These are phyloP conservation scores for Oreotrochilus melanogaster DNA, from an alignment of 2,113 vertebrate genomes.

Conservation along the genomic window DNA sequence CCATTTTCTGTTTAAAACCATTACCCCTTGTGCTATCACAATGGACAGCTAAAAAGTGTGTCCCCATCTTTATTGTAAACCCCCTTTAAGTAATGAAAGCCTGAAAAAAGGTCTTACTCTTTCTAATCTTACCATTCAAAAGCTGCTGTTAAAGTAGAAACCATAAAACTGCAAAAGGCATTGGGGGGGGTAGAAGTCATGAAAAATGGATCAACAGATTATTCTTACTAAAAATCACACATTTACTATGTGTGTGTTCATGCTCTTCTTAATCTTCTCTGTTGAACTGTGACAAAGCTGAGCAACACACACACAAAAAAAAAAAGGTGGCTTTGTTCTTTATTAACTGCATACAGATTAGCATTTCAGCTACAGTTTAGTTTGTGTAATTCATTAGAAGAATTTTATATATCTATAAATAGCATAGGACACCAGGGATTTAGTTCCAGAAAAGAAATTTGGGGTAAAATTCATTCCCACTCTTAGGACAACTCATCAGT, in stretches of 20 bases:
- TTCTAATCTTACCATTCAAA: neutral
- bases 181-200: neutral
- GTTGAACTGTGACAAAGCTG: neutral
- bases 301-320: neutral
- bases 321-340: neutral
- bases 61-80: too few relatives aligned
- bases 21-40: neutral
- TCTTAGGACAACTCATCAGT: neutral
- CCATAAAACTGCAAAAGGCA: neutral
- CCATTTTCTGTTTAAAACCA: neutral
- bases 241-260: fast-evolving
- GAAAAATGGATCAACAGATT: neutral
- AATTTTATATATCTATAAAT: neutral
- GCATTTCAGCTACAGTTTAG: neutral
- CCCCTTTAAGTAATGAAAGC: neutral
- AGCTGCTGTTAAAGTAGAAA: neutral
- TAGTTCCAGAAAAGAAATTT: neutral
- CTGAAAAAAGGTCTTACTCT: neutral
- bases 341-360: neutral
- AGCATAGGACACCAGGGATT: neutral
- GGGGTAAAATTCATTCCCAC: neutral
- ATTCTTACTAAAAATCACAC: neutral
- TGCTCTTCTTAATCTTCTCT: neutral
- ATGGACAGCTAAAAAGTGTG: neutral
- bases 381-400: neutral